Conservation (phyloP, 2,888 invertebrate species). For the Pyralis farinalis region DNA sequence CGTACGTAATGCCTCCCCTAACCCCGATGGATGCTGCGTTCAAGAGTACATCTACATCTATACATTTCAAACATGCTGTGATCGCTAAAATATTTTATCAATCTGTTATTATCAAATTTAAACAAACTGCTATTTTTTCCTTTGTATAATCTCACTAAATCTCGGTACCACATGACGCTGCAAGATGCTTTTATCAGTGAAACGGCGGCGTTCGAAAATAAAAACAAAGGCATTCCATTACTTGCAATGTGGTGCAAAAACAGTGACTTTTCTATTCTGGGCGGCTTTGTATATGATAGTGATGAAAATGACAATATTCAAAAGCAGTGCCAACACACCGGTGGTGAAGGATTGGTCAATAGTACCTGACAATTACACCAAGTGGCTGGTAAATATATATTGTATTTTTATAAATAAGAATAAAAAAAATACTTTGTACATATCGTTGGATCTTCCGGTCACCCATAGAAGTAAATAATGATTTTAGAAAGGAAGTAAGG, state of each 20-base stretch:
- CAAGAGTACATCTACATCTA: neutral
- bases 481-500: no score
- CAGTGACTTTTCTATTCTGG: conserved; percentile 70
- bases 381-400: conserved; percentile 59
- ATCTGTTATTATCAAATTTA: conserved; percentile 14
- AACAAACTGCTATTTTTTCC: conserved; percentile 15
- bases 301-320: conserved; percentile 75
- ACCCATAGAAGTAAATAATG: no score
- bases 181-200: conserved; percentile 55
- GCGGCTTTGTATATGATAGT: conserved; percentile 66
- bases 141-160: conserved; percentile 18
- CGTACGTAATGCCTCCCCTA: conserved; percentile 32
- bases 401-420: no score
- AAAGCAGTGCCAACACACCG: conserved; percentile 49
- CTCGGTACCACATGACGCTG: conserved; percentile 52
- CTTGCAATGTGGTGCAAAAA: conserved; percentile 70
- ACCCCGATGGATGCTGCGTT: conserved; percentile 56
- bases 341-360: conserved; percentile 56
- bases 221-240: conserved; percentile 56
- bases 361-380: conserved; percentile 71
- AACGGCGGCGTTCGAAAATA: conserved; percentile 52
- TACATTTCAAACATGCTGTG: conserved; percentile 20
- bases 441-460: no score
- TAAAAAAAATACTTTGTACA: no score
- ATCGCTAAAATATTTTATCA: conserved; percentile 15